Evolutionary conservation across 2,113 vertebrate species (phyloP).

Genomic region (Emydocephalus ijimae): DNA sequence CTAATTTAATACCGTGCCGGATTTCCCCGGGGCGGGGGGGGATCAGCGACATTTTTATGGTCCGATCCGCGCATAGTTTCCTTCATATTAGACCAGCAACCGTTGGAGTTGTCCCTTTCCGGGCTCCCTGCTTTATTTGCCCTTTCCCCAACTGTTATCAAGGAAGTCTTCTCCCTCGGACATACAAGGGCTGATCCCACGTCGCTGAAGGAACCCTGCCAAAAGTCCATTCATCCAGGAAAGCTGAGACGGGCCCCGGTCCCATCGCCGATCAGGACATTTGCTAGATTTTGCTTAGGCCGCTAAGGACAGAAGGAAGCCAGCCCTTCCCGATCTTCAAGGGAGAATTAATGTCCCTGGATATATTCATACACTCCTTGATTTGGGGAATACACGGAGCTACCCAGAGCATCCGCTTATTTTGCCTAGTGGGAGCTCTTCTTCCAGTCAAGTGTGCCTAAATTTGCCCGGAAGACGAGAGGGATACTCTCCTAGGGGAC

Average conservation of each 20-base stretch:
- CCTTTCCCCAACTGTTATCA: neutral
- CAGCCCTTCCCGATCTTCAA: neutral
- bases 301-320: neutral
- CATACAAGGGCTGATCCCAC: neutral
- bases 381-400: neutral
- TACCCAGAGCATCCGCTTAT: neutral
- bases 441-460: neutral
- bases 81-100: too few relatives aligned
- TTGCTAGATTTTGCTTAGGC: neutral
- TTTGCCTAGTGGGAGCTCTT: neutral
- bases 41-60: neutral
- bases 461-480: neutral
- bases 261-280: neutral
- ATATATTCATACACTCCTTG: neutral
- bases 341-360: neutral
- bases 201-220: neutral
- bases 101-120: neutral
- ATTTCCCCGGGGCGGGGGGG: neutral
- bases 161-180: neutral
- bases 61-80: neutral
- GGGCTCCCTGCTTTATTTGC: too few relatives aligned
- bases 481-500: neutral
- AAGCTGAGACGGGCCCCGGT: neutral
- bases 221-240: neutral
- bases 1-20: neutral